Evolutionary conservation across 1,140 invertebrate genomes (phyloP), one percentile per base, ranked within the genome.

Genomic region (Melanaphis sacchari): DNA sequence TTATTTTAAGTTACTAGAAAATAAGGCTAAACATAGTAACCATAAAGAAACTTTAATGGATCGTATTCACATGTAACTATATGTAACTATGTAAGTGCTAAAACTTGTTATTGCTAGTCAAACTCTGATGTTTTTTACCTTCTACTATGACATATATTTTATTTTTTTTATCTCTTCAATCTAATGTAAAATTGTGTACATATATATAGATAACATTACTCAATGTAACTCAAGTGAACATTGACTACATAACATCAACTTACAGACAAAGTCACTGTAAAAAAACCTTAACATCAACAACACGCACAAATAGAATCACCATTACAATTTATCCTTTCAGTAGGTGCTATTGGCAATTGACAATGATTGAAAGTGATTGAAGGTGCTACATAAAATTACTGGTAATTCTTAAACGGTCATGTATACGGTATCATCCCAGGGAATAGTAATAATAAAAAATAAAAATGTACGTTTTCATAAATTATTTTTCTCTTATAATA

Each of bases 91-190:
- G 26, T 85, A 85, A 89, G 87, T 89, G 87, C 87, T 89, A 89
- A 89, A 89, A 89, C 87, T 89, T 89, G 87, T 89, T 89, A 52
- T 36, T 49, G 43, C 31, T 36, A 88, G n/a, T 88, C 46, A 9
- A 89, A 89, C 24, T 52, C 49, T 89, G 41, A 89, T 52, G 87
- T 52, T 52, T 54, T 88, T 87, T 43, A 85, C 84, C 85, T 88
- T 88, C 43, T 36, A 38, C 36, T 38, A 54, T 52, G n/a, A 54
- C 41, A 46, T 89, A 24, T 54, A 38, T 89, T 76, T n/a, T n/a
- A n/a, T n/a, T n/a, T 43, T 52, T 52, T 89, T 89, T 49, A 89
- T 38, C 21, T 89, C 18, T 52, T 11, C 38, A 11, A 89, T 36
- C 87, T 54, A 54, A 24, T 89, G 87, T 89, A 54, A 54, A 54